Percentiles rank a stretch among this genome's conserved stretches.
phyloP scores from a whole-genome alignment of 2,888 invertebrate genomes.

The Ashinkailepas kermadecensis region DNA sequence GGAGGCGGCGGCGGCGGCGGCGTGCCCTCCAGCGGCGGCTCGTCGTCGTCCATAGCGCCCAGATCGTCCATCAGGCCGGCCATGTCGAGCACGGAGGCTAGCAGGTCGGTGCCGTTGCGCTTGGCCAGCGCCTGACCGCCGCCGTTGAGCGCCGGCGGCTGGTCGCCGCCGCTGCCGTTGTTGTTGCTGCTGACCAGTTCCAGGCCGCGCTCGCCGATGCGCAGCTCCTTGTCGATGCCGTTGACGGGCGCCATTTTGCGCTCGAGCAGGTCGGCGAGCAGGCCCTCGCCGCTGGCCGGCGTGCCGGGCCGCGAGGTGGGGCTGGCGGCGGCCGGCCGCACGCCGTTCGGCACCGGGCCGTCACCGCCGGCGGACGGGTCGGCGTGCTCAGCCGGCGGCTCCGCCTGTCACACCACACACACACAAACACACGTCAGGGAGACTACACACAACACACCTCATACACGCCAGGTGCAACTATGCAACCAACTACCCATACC shows the following conservation, averaged over 20 bases:
- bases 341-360: constrained; percentile 25
- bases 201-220: constrained; percentile 53
- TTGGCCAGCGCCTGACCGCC: constrained; percentile 30
- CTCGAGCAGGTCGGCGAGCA: constrained; percentile 75
- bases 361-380: constrained; percentile 22
- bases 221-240: constrained; percentile 44
- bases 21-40: background rate
- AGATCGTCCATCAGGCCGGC: constrained; percentile 21
- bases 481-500: too few species aligned
- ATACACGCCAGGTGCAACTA: too few species aligned
- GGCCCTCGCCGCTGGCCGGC: constrained; percentile 40
- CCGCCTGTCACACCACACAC: background rate
- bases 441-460: too few species aligned
- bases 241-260: constrained; percentile 52
- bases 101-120: constrained; percentile 31
- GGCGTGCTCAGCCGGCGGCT: constrained; percentile 6
- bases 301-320: constrained; percentile 28
- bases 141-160: constrained; percentile 32
- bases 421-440: too few species aligned
- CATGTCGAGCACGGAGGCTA: constrained; percentile 14
- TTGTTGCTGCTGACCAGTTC: constrained; percentile 46
- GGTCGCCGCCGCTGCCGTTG: constrained; percentile 27
- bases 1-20: constrained; percentile 21
- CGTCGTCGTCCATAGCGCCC: constrained; percentile 19
- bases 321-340: constrained; percentile 24